A percentile compares a stretch with the other conserved stretches of the same genome.
Conservation (phyloP, 2,113 vertebrate species). For the Acanthisitta chloris region DNA sequence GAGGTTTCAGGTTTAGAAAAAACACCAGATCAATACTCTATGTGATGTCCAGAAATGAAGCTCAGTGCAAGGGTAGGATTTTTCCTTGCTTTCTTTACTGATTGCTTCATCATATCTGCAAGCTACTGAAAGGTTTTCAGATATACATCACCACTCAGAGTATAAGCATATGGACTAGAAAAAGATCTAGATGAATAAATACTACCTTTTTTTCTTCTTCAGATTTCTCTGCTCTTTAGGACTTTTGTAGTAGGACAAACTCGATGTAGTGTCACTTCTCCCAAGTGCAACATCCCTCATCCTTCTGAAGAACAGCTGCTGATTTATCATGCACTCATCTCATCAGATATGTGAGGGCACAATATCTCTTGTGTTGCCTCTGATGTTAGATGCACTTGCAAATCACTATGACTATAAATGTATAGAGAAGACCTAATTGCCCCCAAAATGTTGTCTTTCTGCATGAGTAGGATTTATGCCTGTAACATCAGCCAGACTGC, state of each 20-base stretch:
- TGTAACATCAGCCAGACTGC: background rate
- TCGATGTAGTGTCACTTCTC: background rate
- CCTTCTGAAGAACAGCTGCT: background rate
- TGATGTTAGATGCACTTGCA: background rate
- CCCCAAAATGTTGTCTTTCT: background rate
- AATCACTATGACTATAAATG: background rate
- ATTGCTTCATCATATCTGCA: background rate
- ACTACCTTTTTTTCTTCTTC: background rate
- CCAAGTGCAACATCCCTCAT: background rate
- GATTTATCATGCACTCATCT: background rate
- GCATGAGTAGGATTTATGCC: background rate
- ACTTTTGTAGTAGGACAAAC: background rate
- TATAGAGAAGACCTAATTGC: background rate
- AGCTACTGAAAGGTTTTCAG: background rate
- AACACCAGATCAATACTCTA: background rate
- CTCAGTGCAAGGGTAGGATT: background rate
- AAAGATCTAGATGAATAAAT: background rate
- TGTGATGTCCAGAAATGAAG: background rate
- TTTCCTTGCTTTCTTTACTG: background rate
- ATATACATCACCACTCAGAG: background rate
- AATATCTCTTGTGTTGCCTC: background rate
- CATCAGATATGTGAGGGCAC: background rate
- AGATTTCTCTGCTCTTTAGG: background rate
- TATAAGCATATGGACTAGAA: background rate
- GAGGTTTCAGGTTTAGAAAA: background rate